phyloP scores from a whole-genome alignment of 2,113 vertebrate species.

The Thermophis baileyi region DNA sequence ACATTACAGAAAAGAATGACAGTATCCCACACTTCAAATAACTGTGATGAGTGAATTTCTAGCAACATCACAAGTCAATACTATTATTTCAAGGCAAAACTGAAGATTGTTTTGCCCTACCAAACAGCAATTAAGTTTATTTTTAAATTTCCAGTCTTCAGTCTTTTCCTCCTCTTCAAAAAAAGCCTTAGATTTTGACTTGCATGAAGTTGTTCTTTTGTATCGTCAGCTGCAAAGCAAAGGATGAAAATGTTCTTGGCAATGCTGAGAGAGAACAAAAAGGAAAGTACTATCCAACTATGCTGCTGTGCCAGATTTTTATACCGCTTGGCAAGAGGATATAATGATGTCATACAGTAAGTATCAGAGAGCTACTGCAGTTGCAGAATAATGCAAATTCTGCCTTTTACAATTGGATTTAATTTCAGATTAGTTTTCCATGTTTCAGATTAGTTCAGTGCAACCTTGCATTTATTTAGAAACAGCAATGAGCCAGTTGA shows the following conservation, averaged over 20 bases:
- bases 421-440: not conserved
- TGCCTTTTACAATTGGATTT: not conserved
- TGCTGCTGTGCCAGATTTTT: not conserved
- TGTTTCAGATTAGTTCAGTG: not conserved
- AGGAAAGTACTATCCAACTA: not conserved
- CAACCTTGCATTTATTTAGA: not conserved
- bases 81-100: not conserved
- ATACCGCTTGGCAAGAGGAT: not conserved
- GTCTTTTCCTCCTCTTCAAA: not conserved
- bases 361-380: not conserved
- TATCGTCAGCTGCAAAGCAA: not conserved
- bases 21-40: not conserved
- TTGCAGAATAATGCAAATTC: not conserved
- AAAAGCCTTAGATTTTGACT: not conserved
- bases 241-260: not conserved
- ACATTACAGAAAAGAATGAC: conserved; percentile 3
- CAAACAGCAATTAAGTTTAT: not conserved
- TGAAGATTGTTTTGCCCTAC: not conserved
- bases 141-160: not conserved
- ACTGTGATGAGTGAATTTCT: not conserved
- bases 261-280: not conserved
- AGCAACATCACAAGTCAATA: not conserved
- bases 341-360: not conserved
- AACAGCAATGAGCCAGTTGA: not conserved
- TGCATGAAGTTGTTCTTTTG: not conserved